These are phyloP conservation scores for Calephelis virginiensis DNA, from an alignment of 1,140 invertebrate species.

Conservation along the genomic window DNA sequence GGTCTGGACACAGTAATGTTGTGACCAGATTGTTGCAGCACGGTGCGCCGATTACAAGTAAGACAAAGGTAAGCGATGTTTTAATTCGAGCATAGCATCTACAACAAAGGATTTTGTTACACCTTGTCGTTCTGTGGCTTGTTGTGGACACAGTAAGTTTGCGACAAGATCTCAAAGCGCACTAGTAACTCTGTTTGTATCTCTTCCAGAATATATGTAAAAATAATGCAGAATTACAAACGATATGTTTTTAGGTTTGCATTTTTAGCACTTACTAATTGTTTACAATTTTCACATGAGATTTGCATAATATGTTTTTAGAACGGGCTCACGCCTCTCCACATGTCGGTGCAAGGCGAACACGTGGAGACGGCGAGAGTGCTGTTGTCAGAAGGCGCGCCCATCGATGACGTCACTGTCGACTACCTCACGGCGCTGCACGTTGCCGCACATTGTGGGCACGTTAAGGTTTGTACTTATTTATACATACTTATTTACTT, in stretches of 20 bases:
- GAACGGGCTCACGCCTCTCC: slow-evolving; percentile 95
- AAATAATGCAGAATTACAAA: no score
- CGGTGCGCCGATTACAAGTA: slow-evolving; percentile 95
- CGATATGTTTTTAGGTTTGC: no score
- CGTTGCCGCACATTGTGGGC: slow-evolving; percentile 97
- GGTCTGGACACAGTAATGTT: slow-evolving; percentile 97
- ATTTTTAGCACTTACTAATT: neutral
- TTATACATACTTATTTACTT: neutral
- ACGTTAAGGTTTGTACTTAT: slow-evolving; percentile 83
- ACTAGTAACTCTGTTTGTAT: no score
- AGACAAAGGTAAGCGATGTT: slow-evolving; percentile 90
- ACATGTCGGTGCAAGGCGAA: slow-evolving; percentile 99
- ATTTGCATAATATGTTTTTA: slow-evolving; percentile 46
- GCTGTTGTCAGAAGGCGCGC: slow-evolving; percentile 96
- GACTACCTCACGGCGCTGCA: slow-evolving; percentile 99
- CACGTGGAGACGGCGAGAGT: slow-evolving; percentile 98
- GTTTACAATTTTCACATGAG: neutral
- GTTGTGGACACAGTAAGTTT: no score
- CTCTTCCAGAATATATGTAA: no score
- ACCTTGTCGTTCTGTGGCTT: no score
- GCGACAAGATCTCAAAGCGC: no score
- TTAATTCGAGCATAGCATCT: no score
- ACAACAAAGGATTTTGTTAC: no score
- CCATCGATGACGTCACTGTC: slow-evolving; percentile 99
- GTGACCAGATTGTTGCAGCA: slow-evolving; percentile 95